Conservation (phyloP, 2,113 vertebrate genomes). For the Cygnus buccinator region DNA sequence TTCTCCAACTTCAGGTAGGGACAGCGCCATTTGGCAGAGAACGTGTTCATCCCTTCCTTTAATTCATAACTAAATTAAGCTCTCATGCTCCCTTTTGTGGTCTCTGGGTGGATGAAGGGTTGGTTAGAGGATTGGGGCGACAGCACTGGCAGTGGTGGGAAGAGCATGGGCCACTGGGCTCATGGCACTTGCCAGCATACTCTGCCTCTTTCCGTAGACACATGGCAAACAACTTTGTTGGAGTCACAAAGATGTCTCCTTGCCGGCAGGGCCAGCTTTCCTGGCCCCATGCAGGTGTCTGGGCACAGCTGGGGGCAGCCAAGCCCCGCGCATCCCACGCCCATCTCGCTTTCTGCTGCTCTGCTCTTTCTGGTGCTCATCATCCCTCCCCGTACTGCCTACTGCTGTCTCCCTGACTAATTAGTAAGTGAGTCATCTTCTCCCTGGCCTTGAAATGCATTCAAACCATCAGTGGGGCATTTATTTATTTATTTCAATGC, state of each 20-base stretch:
- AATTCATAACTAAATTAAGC: not conserved
- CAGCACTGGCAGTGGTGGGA: not conserved
- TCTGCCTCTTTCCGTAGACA: accelerated
- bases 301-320: not conserved
- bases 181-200: accelerated
- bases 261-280: not conserved
- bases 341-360: not conserved
- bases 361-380: not conserved
- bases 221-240: not conserved
- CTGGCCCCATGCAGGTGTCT: not conserved
- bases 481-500: slow-evolving; percentile 49
- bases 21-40: not conserved
- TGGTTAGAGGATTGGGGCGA: not conserved
- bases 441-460: not conserved
- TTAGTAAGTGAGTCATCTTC: slow-evolving; percentile 57
- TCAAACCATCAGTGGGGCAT: slow-evolving; percentile 8
- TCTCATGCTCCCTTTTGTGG: not conserved
- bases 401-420: slow-evolving; percentile 15
- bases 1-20: not conserved
- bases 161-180: not conserved
- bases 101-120: no score
- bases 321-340: accelerated
- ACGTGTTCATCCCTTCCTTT: not conserved
- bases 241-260: not conserved
- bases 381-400: not conserved